These are phyloP conservation scores for Brachylomia viminalis DNA, from an alignment of 2,888 invertebrate genomes.

Conservation along the genomic window DNA sequence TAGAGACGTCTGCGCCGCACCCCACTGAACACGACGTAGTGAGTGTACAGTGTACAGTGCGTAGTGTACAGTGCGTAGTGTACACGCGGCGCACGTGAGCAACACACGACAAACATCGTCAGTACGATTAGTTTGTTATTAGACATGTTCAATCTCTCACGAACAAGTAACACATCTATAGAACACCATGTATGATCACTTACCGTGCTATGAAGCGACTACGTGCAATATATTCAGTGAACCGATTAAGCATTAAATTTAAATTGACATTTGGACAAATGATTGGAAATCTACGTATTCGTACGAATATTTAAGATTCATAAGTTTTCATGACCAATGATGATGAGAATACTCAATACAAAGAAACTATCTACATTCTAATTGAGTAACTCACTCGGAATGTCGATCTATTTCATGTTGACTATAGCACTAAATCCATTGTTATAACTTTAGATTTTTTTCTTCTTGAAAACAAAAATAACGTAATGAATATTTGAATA, in stretches of 20 bases:
- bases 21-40: background rate
- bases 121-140: slow-evolving; percentile 71
- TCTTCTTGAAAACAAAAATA: background rate
- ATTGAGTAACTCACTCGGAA: slow-evolving; percentile 28
- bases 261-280: slow-evolving; percentile 30
- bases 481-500: background rate
- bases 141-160: slow-evolving; percentile 40
- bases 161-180: slow-evolving; percentile 22
- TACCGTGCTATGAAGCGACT: slow-evolving; percentile 69
- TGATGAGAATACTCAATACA: slow-evolving; percentile 6
- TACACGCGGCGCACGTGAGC: background rate
- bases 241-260: slow-evolving; percentile 55
- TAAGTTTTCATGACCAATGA: slow-evolving; percentile 13
- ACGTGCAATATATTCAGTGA: slow-evolving; percentile 77
- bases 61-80: background rate
- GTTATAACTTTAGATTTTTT: background rate
- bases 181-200: slow-evolving; percentile 59
- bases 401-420: background rate
- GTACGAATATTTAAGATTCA: slow-evolving; percentile 18
- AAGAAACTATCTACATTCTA: slow-evolving; percentile 20
- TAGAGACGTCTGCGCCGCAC: slow-evolving; percentile 26
- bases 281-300: slow-evolving; percentile 4
- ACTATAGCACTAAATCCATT: background rate
- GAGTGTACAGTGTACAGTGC: too few relatives aligned
- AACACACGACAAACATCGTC: slow-evolving; percentile 49